These are phyloP conservation scores for Oryctolagus cuniculus DNA, from an alignment of 2,113 vertebrate species.

Conservation along the genomic window DNA sequence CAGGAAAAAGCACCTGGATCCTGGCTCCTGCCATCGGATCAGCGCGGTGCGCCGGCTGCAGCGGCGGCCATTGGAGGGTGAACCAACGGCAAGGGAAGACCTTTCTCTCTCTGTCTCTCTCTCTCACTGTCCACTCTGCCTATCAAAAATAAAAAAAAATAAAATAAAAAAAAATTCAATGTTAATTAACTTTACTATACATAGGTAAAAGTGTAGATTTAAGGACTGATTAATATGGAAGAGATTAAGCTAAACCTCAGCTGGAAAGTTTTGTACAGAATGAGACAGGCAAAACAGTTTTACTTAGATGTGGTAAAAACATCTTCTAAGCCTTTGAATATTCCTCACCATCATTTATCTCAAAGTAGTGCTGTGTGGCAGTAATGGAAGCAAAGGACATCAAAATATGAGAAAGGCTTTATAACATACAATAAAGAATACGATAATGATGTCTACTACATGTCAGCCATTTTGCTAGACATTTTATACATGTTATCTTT, in stretches of 20 bases:
- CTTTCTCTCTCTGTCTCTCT: no score
- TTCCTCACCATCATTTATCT: background rate
- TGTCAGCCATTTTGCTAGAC: background rate
- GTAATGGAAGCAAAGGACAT: conserved; percentile 43
- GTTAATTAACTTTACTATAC: conserved; percentile 5
- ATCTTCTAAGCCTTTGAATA: conserved; percentile 45
- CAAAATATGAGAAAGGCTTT: conserved; percentile 36
- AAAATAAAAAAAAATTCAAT: no score
- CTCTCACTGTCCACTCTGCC: no score
- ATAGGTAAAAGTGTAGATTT: background rate
- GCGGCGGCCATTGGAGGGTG: no score
- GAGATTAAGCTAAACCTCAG: conserved; percentile 37
- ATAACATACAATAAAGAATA: background rate
- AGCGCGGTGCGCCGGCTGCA: no score
- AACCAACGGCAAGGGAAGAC: no score
- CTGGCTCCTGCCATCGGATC: no score
- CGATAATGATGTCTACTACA: background rate
- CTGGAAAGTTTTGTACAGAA: conserved; percentile 9
- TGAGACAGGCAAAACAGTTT: conserved; percentile 48
- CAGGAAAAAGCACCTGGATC: no score
- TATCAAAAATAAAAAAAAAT: no score
- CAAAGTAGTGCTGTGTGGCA: background rate
- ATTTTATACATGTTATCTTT: background rate
- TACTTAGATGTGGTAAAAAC: conserved; percentile 42
- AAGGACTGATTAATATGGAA: conserved; percentile 22